Evolutionary conservation across 2,797 vertebrate genomes (phyloP), one percentile per base, ranked within the genome.

Genomic region (Cryptoprocta ferox): DNA sequence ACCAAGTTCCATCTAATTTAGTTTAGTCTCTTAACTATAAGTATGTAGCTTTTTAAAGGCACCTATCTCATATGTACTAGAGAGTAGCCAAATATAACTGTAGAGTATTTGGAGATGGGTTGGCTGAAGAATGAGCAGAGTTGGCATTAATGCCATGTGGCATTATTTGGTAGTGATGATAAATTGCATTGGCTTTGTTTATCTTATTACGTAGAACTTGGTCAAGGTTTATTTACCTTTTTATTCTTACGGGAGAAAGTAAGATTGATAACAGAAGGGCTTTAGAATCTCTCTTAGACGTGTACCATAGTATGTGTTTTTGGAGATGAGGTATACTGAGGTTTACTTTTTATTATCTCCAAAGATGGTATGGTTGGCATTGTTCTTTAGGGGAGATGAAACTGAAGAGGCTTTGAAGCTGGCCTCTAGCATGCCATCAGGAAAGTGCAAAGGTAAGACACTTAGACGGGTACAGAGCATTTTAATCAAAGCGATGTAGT

Each of bases 41-140:
- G 16, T 79, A 35, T 66, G 75, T 50, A 71, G 59, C 91, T 88
- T 94, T 94, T 94, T 91, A 78, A 94, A 96, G 53, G 59, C 81
- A 59, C 42, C 76, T 92, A 68, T 83, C 84, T 93, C 37, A 85
- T 10, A 81, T 32, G 30, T 83, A 79, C 75, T 35, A 48, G 59
- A 32, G 53, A 93, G 50, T 42, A 93, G 90, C 73, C 83, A 82
- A 61, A 63, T 93, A n/a, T 37, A 68, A 65, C 61, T 14, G 28
- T 35, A 70, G 35, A 73, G 32, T 79, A 68, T 83, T 89, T 92
- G n/a, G 45, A 83, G 37, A 66, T 82, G 24, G 26, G 45, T 50
- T 95, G 85, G 37, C 78, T 85, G 37, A 75, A 39, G 73, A 48
- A 71, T 30, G 63, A 90, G 35, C 63, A 35, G 53, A 87, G 63